Conservation (phyloP, 1,140 invertebrate genomes). For the Drosophila kohkoa region DNA sequence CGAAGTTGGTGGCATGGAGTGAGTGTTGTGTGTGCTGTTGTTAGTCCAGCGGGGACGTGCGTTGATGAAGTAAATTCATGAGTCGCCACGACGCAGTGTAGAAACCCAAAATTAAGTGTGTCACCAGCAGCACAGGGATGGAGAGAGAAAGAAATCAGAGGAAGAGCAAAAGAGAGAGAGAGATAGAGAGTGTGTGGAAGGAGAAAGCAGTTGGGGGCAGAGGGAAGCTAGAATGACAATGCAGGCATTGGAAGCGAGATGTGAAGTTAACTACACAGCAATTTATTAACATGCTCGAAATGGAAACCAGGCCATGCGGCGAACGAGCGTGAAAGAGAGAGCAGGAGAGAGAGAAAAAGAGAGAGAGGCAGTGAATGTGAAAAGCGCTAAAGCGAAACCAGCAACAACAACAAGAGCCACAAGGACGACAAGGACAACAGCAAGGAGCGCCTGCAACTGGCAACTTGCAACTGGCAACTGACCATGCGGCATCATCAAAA, state of each 20-base stretch:
- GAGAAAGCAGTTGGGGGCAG: background rate
- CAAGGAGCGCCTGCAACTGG: background rate
- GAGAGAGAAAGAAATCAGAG: background rate
- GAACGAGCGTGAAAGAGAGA: background rate
- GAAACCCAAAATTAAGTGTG: conserved; percentile 50
- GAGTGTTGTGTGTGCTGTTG: conserved; percentile 6
- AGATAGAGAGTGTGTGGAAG: background rate
- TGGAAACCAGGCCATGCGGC: conserved; percentile 26
- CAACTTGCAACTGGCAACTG: conserved; percentile 10
- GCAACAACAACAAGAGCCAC: conserved; percentile 3
- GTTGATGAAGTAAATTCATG: conserved; percentile 57
- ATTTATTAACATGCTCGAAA: conserved; percentile 54
- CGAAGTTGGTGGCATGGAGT: background rate
- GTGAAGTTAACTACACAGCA: conserved; percentile 52
- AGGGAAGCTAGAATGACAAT: conserved; percentile 5
- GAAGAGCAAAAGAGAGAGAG: background rate
- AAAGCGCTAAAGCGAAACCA: conserved; percentile 11
- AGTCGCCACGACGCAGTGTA: conserved; percentile 45
- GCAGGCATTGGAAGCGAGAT: conserved; percentile 23
- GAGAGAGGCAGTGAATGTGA: conserved; percentile 3
- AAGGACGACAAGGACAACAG: background rate
- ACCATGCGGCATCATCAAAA: conserved; percentile 41
- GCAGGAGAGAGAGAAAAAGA: background rate
- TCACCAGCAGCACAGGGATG: conserved; percentile 16
- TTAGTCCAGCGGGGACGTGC: conserved; percentile 21